Evolutionary conservation across 2,797 vertebrate species (phyloP).

Genomic region (Poeciliopsis paucimaculata): DNA sequence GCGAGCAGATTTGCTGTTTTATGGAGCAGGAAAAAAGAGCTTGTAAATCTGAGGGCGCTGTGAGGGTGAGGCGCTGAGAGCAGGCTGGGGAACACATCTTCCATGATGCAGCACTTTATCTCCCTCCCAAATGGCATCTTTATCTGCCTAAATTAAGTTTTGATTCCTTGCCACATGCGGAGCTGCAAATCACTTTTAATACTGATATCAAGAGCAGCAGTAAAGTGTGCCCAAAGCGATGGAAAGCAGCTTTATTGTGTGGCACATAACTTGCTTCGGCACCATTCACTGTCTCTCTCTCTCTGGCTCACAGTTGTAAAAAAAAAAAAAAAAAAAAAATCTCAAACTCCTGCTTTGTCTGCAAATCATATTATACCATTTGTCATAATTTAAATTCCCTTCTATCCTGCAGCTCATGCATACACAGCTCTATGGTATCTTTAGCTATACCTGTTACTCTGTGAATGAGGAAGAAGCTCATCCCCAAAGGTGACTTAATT

Average conservation of each 20-base stretch:
- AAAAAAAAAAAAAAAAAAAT: conserved; percentile 27
- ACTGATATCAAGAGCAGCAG: conserved; percentile 83
- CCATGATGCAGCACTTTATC: conserved; percentile 87
- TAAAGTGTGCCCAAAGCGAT: conserved; percentile 80
- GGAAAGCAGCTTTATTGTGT: conserved; percentile 80
- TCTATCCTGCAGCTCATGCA: conserved; percentile 56
- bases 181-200: conserved; percentile 87
- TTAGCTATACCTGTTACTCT: conserved; percentile 51
- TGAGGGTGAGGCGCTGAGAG: conserved; percentile 74
- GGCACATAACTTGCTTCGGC: conserved; percentile 63
- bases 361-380: conserved; percentile 70
- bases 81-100: conserved; percentile 75
- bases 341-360: conserved; percentile 70
- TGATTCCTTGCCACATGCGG: conserved; percentile 88
- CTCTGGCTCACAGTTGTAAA: conserved; percentile 56
- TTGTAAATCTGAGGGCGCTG: conserved; percentile 84
- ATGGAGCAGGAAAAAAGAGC: conserved; percentile 84
- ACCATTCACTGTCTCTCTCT: conserved; percentile 56
- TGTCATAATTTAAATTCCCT: conserved; percentile 59
- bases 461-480: conserved; percentile 43
- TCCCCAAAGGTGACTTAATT: conserved; percentile 73
- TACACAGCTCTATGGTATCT: conserved; percentile 16
- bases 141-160: conserved; percentile 89
- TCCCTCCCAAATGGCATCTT: conserved; percentile 86
- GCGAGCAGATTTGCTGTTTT: conserved; percentile 84